Conservation (phyloP, 2,797 vertebrate genomes). For the Salarias fasciatus region DNA sequence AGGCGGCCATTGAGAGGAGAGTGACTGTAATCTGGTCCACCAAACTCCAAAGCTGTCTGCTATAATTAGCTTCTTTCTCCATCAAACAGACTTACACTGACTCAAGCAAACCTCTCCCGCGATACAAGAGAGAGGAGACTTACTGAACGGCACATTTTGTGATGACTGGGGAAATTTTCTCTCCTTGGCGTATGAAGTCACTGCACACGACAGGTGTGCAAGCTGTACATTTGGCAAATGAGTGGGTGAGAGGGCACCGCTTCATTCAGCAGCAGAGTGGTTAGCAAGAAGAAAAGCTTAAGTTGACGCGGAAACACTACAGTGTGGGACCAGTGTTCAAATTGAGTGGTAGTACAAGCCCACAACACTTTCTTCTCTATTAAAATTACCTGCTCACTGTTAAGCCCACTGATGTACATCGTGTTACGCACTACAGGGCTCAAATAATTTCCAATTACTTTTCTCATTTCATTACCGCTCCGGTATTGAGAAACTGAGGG, state of each 20-base stretch:
- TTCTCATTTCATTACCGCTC: conserved; percentile 33
- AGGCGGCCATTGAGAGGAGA: conserved; percentile 82
- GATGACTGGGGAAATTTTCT: conserved; percentile 39
- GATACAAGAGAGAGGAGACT: conserved; percentile 51
- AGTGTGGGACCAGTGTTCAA: conserved; percentile 22
- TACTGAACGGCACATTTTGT: conserved; percentile 32
- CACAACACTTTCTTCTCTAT: conserved; percentile 31
- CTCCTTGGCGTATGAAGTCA: conserved; percentile 32
- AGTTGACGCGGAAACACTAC: conserved; percentile 37
- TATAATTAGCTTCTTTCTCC: conserved; percentile 84
- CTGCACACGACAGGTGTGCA: conserved; percentile 46
- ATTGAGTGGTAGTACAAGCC: conserved; percentile 4
- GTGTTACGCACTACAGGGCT: conserved; percentile 37
- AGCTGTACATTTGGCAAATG: conserved; percentile 44
- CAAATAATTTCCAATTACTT: conserved; percentile 33
- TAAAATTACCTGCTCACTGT: conserved; percentile 37
- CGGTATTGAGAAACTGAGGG: conserved; percentile 15
- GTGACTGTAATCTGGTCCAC: conserved; percentile 82
- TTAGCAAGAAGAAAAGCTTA: conserved; percentile 21
- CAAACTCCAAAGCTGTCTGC: conserved; percentile 79
- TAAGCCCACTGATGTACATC: conserved; percentile 22
- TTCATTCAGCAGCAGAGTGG: conserved; percentile 30
- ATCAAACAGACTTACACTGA: conserved; percentile 76
- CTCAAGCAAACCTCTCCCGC: conserved; percentile 67
- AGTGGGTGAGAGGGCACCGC: conserved; percentile 40